Evolutionary conservation across 2,888 invertebrate species (phyloP).

Genomic region (Polydrusus tereticollis): DNA sequence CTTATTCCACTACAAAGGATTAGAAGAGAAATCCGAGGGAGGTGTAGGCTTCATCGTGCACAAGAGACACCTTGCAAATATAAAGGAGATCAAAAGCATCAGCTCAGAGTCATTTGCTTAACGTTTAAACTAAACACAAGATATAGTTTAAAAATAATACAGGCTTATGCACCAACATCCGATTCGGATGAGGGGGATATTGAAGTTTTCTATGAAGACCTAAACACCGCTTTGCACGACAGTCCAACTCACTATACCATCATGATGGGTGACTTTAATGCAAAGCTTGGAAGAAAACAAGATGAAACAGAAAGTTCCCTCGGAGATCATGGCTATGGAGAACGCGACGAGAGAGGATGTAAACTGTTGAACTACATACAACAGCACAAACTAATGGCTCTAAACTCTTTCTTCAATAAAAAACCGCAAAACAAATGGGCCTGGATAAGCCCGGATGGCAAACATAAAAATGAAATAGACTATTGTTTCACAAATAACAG

Average conservation of each 20-base stretch:
- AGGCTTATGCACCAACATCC: slow-evolving; percentile 20
- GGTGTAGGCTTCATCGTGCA: too few species aligned
- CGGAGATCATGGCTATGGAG: background rate
- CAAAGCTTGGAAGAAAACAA: slow-evolving; percentile 2
- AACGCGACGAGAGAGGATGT: slow-evolving; percentile 5
- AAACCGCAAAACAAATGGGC: background rate
- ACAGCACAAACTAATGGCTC: slow-evolving; percentile 2
- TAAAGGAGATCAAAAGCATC: background rate
- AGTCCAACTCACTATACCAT: background rate
- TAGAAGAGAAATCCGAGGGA: too few species aligned
- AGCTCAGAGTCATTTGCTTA: slow-evolving; percentile 12
- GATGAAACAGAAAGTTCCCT: slow-evolving; percentile 9
- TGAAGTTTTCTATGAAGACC: background rate
- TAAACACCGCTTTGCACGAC: background rate
- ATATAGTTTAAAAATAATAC: slow-evolving; percentile 4
- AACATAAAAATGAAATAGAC: background rate
- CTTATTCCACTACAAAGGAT: too few species aligned
- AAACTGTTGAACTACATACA: background rate
- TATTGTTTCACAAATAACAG: background rate
- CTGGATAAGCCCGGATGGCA: slow-evolving; percentile 9
- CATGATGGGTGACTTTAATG: slow-evolving; percentile 17
- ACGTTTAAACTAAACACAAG: slow-evolving; percentile 5
- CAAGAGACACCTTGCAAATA: too few species aligned
- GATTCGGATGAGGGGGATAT: background rate
- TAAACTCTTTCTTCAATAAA: too few species aligned